These are phyloP conservation scores for Phataginus tricuspis DNA, from an alignment of 2,797 vertebrate species.

Conservation along the genomic window DNA sequence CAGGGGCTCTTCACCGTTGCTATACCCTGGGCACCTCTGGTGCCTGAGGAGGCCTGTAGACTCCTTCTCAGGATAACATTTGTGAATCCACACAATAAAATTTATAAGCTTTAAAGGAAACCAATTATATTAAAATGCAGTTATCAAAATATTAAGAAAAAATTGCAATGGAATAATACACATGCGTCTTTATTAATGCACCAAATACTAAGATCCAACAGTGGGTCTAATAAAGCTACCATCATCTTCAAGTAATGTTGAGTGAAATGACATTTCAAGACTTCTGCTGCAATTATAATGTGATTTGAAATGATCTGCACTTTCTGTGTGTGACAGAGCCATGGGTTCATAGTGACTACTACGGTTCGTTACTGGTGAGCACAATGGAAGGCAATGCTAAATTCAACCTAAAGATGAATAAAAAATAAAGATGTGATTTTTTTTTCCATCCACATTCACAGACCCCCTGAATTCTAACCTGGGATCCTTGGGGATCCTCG, in stretches of 20 bases:
- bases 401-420: background rate
- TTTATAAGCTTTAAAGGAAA: background rate
- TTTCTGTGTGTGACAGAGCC: background rate
- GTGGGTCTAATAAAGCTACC: background rate
- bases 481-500: background rate
- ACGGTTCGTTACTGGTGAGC: fast-evolving
- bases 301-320: background rate
- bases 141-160: constrained; percentile 60
- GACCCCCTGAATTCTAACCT: background rate
- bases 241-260: background rate
- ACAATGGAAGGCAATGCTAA: background rate
- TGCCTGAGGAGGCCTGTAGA: fast-evolving
- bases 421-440: background rate
- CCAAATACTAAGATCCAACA: background rate
- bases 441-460: background rate
- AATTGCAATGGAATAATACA: background rate
- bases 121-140: constrained; percentile 6
- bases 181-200: background rate
- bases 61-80: background rate
- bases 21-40: background rate
- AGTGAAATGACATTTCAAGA: background rate
- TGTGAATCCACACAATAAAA: background rate
- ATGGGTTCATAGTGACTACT: background rate
- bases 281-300: background rate
- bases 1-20: fast-evolving